Evolutionary conservation across 2,888 invertebrate genomes (phyloP).

Genomic region (Chrysopilus asiliformis): DNA sequence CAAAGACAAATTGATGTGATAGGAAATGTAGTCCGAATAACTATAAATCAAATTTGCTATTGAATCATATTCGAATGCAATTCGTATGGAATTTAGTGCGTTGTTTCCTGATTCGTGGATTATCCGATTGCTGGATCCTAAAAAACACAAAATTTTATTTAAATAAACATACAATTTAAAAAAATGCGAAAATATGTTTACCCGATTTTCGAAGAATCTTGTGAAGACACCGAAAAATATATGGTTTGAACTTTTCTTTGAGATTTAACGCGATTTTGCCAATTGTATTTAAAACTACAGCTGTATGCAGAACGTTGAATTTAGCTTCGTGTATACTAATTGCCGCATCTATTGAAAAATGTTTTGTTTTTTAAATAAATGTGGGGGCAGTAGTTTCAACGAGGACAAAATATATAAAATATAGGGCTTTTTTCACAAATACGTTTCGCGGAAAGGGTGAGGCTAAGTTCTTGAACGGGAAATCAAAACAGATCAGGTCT

Average conservation of each 20-base stretch:
- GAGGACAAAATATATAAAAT: too few relatives aligned
- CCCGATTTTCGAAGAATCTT: slow-evolving; percentile 37
- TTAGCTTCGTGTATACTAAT: slow-evolving; percentile 38
- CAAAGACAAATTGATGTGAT: slow-evolving; percentile 51
- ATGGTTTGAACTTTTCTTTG: slow-evolving; percentile 41
- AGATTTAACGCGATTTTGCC: slow-evolving; percentile 47
- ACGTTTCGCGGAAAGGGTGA: too few relatives aligned
- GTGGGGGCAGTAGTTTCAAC: too few relatives aligned
- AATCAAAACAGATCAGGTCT: too few relatives aligned
- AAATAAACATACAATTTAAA: neutral
- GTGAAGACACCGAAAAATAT: slow-evolving; percentile 52
- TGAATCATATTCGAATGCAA: slow-evolving; percentile 40
- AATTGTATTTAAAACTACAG: slow-evolving; percentile 56
- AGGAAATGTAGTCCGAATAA: slow-evolving; percentile 63
- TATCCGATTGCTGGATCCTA: slow-evolving; percentile 51
- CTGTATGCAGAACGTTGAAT: slow-evolving; percentile 50
- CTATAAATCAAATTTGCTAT: slow-evolving; percentile 48
- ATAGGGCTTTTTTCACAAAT: too few relatives aligned
- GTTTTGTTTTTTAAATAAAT: too few relatives aligned
- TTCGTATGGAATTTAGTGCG: slow-evolving; percentile 44
- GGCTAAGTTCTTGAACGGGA: too few relatives aligned
- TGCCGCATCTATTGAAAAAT: slow-evolving; percentile 14
- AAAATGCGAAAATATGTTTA: neutral
- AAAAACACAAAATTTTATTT: slow-evolving; percentile 12
- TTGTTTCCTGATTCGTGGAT: slow-evolving; percentile 48